These are phyloP conservation scores for Poecilia wingei DNA, from an alignment of 2,797 vertebrate genomes.

Conservation along the genomic window DNA sequence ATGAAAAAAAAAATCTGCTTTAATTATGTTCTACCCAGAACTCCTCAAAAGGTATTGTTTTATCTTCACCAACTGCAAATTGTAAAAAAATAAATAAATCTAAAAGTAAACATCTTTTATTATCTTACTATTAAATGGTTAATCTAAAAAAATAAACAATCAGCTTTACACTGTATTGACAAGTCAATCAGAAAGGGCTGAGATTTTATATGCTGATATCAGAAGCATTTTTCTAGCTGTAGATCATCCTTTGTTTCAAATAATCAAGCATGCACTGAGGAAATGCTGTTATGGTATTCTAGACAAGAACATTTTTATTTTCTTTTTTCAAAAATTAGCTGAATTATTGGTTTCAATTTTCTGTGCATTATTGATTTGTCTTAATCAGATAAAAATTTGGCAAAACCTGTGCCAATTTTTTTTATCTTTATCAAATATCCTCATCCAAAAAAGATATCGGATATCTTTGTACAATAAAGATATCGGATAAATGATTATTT, in stretches of 20 bases:
- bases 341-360: not conserved
- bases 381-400: not conserved
- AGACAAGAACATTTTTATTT: not conserved
- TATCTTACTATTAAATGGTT: not conserved
- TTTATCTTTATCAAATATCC: too few relatives aligned
- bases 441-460: too few relatives aligned
- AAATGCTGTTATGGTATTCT: not conserved
- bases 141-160: not conserved
- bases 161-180: not conserved
- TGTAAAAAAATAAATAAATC: not conserved
- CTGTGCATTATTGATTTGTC: not conserved
- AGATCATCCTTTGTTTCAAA: not conserved
- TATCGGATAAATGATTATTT: not conserved
- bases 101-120: not conserved
- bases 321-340: not conserved
- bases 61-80: not conserved
- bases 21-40: not conserved
- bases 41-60: not conserved
- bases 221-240: not conserved
- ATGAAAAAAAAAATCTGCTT: not conserved
- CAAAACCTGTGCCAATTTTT: not conserved
- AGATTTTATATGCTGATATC: not conserved
- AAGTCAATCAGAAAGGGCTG: not conserved
- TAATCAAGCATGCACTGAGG: not conserved
- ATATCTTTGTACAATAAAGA: too few relatives aligned